Evolutionary conservation across 2,888 invertebrate genomes (phyloP).

Genomic region (Pammene fasciana): DNA sequence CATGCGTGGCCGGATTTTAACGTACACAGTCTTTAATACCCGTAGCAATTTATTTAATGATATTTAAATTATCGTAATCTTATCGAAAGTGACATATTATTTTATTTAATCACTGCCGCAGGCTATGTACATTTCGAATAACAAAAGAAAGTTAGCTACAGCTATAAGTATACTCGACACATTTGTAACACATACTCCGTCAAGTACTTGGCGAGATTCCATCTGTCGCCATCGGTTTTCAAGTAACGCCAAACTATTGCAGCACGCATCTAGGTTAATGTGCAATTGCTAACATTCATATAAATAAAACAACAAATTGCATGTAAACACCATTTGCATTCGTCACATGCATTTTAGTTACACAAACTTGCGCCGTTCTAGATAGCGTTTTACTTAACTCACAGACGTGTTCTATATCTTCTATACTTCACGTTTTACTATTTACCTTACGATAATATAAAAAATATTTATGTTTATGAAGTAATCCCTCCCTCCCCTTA

Average conservation of each 20-base stretch:
- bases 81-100: conserved; percentile 22
- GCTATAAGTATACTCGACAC: conserved; percentile 29
- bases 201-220: conserved; percentile 59
- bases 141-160: conserved; percentile 29
- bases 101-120: conserved; percentile 9
- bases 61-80: conserved; percentile 25
- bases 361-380: conserved; percentile 2
- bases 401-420: neutral
- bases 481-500: too few species aligned
- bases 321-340: conserved; percentile 28
- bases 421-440: neutral
- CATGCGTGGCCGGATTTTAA: too few species aligned
- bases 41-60: neutral
- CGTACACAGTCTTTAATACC: too few species aligned
- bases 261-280: conserved; percentile 55
- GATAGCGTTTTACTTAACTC: neutral
- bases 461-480: conserved; percentile 22
- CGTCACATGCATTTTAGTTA: conserved; percentile 14
- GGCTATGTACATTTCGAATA: conserved; percentile 9
- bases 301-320: conserved; percentile 31
- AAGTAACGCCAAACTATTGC: conserved; percentile 50
- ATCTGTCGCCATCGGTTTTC: conserved; percentile 48
- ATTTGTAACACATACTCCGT: conserved; percentile 41
- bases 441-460: neutral
- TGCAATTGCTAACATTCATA: conserved; percentile 41